Evolutionary conservation across 2,797 vertebrate species (phyloP), one percentile per base, ranked within the genome.

Genomic region (Pempheris klunzingeri): DNA sequence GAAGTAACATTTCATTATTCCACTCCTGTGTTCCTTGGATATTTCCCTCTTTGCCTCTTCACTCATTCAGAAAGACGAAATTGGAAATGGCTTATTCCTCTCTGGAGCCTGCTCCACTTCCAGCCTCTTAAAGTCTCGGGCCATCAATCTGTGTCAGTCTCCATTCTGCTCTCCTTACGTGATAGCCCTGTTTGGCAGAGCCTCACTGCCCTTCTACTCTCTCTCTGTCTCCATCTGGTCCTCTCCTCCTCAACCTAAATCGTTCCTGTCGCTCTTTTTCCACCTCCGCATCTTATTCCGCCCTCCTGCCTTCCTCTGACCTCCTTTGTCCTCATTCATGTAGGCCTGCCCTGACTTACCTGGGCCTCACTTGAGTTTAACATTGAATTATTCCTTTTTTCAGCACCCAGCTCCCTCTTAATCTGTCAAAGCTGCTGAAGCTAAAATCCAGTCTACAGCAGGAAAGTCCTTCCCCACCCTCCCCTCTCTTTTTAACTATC

Each of bases 81-180:
- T 82, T 89, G 84, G 74, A 86, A 80, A 74, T 77, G 84, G 77
- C 77, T 86, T 84, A 86, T 89, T 84, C 68, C 81, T 90, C 90
- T 91, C 83, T 66, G 68, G 87, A 89, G 89, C 71, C 83, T 77
- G 75, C 82, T 85, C 77, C 67, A 58, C 85, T 87, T 80, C 71
- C 26, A 82, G 71, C 81, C 77, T 81, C 78, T 74, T 79, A 82
- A 88, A 86, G 78, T 85, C 78, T 88, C 47, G 41, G 80, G 63
- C 82, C 85, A 87, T 92, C 82, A 86, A 77, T 90, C 89, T 86
- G 77, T 90, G 88, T 90, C 90, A 88, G 83, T 81, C 86, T 86
- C 66, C 82, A 77, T 85, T 88, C 61, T 58, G 77, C 83, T 87
- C 80, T 73, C 66, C 69, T 87, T 66, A 70, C 14, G 60, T 84